Evolutionary conservation across 2,797 vertebrate genomes (phyloP), one percentile per base, ranked within the genome.

Genomic region (Cephalopachus bancanus): DNA sequence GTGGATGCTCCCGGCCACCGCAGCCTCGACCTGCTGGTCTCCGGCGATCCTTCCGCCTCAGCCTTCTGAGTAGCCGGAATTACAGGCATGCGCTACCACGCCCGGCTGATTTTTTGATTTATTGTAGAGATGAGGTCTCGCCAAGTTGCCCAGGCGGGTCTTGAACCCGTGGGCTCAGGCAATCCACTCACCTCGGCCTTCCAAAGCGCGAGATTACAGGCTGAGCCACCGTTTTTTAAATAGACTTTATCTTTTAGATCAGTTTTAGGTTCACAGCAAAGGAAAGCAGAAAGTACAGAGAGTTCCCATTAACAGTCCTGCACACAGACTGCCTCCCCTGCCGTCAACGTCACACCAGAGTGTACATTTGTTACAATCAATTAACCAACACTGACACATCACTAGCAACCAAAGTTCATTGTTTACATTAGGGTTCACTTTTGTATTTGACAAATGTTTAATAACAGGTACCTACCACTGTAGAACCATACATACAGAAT

Each of bases 241-340:
- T 62, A 89, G 72, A 30, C 26, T 69, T 57, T 37, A 51, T 62
- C 80, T 80, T 95, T 89, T 30, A 80, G 3, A 88, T 30, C 28
- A 62, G 17, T 83, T 91, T 55, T 49, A 72, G 33, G 37, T 30
- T 95, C 64, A 51, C 8, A 71, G 74, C 44, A 89, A 89, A 91
- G 76, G 37, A 37, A 44, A 62, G 33, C 24, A 37, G 64, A 87
- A 92, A 83, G 59, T 37, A 90, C 28, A 75, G 26, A 51, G 20
- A 9, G 33, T 80, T 80, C 65, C n/a, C 22, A 11, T 24, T 9
- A 24, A 17, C 17, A 5, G 20, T 51, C 9, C 51, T 51, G 10
- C 3, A 0, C 17, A 11, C 20, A 4, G 1, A 55, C 17, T 64
- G 33, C 2, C 10, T 64, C 5, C 2, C 6, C 1, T 24, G 15